These are phyloP conservation scores for Agrilus biguttatus DNA, from an alignment of 2,888 invertebrate species.

Conservation along the genomic window DNA sequence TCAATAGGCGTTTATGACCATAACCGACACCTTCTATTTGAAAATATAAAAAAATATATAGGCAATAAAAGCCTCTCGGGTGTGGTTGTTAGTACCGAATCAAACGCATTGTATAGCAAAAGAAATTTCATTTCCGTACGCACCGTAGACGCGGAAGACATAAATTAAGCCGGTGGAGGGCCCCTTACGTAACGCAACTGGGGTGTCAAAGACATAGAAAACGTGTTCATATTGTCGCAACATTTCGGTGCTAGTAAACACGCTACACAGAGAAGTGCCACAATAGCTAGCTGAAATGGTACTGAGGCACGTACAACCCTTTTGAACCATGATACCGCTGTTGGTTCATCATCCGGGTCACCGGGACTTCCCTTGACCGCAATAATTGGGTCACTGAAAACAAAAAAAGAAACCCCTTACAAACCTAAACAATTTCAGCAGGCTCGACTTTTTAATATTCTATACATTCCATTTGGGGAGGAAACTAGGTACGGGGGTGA, in stretches of 20 bases:
- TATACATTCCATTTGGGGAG: no score
- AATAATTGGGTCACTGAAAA: conserved; percentile 20
- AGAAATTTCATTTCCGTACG: neutral
- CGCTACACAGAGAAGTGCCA: conserved; percentile 57
- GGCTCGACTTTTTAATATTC: no score
- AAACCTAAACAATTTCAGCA: no score
- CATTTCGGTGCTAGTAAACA: conserved; percentile 62
- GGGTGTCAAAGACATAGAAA: conserved; percentile 61
- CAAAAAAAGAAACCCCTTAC: conserved; percentile 7
- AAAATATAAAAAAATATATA: no score
- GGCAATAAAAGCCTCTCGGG: no score
- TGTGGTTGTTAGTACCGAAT: no score
- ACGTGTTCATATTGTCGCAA: conserved; percentile 63
- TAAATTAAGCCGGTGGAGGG: conserved; percentile 59
- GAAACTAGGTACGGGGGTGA: no score
- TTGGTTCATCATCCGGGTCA: conserved; percentile 43
- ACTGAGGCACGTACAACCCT: conserved; percentile 57
- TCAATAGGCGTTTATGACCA: no score
- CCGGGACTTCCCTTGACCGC: conserved; percentile 30
- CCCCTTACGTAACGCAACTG: conserved; percentile 70
- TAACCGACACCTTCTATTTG: no score
- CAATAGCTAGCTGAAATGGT: conserved; percentile 60
- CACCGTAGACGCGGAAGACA: neutral
- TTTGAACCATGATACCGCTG: conserved; percentile 50
- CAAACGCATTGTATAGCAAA: no score